These are phyloP conservation scores for Proctacanthus coquilletti DNA, from an alignment of 1,140 invertebrate genomes.

Conservation along the genomic window DNA sequence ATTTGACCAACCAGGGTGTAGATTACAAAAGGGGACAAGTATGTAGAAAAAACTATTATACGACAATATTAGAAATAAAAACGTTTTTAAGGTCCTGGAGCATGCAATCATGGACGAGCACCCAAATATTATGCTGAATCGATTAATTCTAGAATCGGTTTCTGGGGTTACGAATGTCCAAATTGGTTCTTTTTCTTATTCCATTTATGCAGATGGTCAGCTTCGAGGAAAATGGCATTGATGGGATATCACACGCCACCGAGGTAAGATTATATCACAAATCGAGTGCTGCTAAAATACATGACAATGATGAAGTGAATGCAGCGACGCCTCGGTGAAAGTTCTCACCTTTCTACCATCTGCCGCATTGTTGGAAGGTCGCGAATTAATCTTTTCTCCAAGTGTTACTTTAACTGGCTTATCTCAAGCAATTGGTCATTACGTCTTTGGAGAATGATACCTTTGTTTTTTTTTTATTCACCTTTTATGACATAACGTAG, in stretches of 20 bases:
- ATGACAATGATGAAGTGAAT: no score
- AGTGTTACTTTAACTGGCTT: no score
- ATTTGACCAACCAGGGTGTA: conserved; percentile 42
- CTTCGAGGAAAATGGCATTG: conserved; percentile 36
- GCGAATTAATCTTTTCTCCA: no score
- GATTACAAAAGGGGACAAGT: conserved; percentile 1
- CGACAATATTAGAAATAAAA: not conserved
- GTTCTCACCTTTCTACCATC: no score
- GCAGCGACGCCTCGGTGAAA: no score
- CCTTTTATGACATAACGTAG: no score
- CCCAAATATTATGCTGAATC: conserved; percentile 58
- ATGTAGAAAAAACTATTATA: not conserved
- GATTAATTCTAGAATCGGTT: conserved; percentile 46
- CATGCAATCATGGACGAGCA: conserved; percentile 51
- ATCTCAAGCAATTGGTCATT: no score
- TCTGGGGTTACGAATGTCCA: conserved; percentile 52
- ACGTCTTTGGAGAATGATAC: no score
- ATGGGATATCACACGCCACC: conserved; percentile 52
- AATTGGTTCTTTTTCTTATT: conserved; percentile 45
- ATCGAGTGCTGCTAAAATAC: no score
- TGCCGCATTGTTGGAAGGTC: no score
- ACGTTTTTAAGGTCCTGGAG: not conserved
- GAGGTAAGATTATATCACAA: no score
- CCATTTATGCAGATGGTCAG: conserved; percentile 34
- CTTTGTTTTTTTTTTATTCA: no score